A percentile compares a stretch with the other conserved stretches of the same genome.
Conservation (phyloP, 1,140 invertebrate species). For the Monochamus saltuarius region DNA sequence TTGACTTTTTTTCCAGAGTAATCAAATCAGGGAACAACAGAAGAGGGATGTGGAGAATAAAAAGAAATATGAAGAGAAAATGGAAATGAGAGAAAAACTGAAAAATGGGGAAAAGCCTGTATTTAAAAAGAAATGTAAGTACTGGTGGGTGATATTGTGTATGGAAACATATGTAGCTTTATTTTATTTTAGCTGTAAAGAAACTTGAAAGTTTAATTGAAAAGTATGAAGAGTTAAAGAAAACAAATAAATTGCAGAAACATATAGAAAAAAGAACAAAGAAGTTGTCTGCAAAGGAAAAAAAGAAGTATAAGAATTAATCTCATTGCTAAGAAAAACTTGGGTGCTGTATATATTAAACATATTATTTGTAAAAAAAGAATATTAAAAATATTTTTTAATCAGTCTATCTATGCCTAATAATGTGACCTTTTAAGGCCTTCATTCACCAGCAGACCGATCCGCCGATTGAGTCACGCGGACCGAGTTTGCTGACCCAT, state of each 20-base stretch:
- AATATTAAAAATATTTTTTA: too few relatives aligned
- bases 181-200: conserved; percentile 64
- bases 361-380: too few relatives aligned
- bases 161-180: conserved; percentile 22
- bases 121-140: conserved; percentile 81
- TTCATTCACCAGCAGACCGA: too few relatives aligned
- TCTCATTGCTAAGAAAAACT: too few relatives aligned
- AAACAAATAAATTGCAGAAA: conserved; percentile 69
- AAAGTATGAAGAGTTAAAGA: conserved; percentile 73
- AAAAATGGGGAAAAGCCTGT: conserved; percentile 62
- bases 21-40: conserved; percentile 51
- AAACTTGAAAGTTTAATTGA: conserved; percentile 66
- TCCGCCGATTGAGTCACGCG: too few relatives aligned
- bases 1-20: conserved; percentile 41
- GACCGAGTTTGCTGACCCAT: too few relatives aligned
- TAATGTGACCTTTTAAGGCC: too few relatives aligned
- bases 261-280: conserved; percentile 73
- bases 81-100: conserved; percentile 57
- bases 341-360: too few relatives aligned
- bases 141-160: conserved; percentile 20
- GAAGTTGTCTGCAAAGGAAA: conserved; percentile 61
- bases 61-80: conserved; percentile 62
- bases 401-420: too few relatives aligned
- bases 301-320: conserved; percentile 45
- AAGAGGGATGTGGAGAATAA: conserved; percentile 61